phyloP scores from a whole-genome alignment of 1,140 invertebrate species.

The Drosophila orosa region DNA sequence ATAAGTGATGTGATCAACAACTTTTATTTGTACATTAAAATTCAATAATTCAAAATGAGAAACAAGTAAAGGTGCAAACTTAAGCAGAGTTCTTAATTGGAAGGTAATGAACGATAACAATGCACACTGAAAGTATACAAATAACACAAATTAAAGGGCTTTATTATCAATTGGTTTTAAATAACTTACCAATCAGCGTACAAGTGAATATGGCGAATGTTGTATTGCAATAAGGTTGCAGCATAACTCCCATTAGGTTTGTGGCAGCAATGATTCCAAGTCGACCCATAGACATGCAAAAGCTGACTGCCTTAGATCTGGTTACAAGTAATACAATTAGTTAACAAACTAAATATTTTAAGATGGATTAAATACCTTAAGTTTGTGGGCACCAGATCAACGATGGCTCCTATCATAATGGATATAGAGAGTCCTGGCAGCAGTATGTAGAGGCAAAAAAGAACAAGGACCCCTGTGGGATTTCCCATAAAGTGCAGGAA shows the following conservation, averaged over 20 bases:
- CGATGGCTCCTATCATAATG: conserved; percentile 83
- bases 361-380: conserved; percentile 63
- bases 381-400: conserved; percentile 85
- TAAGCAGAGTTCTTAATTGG: conserved; percentile 64
- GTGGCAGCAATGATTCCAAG: conserved; percentile 86
- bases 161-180: neutral
- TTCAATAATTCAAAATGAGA: neutral
- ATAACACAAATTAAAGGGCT: neutral
- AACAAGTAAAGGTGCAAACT: neutral
- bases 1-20: neutral
- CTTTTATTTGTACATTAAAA: conserved; percentile 7
- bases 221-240: conserved; percentile 85
- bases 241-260: conserved; percentile 85
- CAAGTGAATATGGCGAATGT: conserved; percentile 82
- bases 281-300: conserved; percentile 86
- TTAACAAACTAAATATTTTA: neutral
- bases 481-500: conserved; percentile 72
- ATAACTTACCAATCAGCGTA: conserved; percentile 57
- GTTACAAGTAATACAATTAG: neutral
- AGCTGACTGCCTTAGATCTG: conserved; percentile 87
- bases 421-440: conserved; percentile 84
- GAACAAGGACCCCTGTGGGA: conserved; percentile 65
- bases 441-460: conserved; percentile 83
- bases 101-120: conserved; percentile 57
- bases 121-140: conserved; percentile 60